A percentile compares a stretch with the other conserved stretches of the same genome.
Evolutionary conservation across 1,140 invertebrate genomes (phyloP).

Genomic region (Drosophila equinoxialis): DNA sequence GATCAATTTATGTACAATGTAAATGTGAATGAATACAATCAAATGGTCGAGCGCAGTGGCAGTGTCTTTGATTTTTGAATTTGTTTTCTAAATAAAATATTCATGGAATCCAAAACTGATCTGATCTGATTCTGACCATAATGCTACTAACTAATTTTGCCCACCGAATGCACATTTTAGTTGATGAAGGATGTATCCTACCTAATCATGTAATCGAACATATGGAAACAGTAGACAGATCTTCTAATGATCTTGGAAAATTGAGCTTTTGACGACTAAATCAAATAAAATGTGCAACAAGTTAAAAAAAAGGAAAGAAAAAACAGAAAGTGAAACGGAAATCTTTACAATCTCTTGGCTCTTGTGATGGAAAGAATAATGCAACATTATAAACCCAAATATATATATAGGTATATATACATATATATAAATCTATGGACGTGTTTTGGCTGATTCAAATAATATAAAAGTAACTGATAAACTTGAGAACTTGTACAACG

Average conservation of each 20-base stretch:
- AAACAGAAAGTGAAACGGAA: too few relatives aligned
- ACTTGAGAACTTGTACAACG: slow-evolving; percentile 8
- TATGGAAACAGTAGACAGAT: too few relatives aligned
- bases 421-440: slow-evolving; percentile 6
- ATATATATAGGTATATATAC: not conserved
- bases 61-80: not conserved
- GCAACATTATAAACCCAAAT: too few relatives aligned
- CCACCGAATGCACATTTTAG: too few relatives aligned
- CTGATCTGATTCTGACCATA: not conserved
- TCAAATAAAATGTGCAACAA: too few relatives aligned
- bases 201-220: too few relatives aligned
- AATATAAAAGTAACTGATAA: not conserved
- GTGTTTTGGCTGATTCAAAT: not conserved
- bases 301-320: too few relatives aligned
- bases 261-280: too few relatives aligned
- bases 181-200: too few relatives aligned
- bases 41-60: slow-evolving; percentile 9
- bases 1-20: slow-evolving; percentile 1
- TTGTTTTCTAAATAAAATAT: not conserved
- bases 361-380: too few relatives aligned
- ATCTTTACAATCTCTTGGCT: too few relatives aligned
- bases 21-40: not conserved
- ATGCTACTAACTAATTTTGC: not conserved
- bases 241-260: too few relatives aligned
- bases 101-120: not conserved